These are phyloP conservation scores for Lampris incognitus DNA, from an alignment of 2,113 vertebrate genomes.

Conservation along the genomic window DNA sequence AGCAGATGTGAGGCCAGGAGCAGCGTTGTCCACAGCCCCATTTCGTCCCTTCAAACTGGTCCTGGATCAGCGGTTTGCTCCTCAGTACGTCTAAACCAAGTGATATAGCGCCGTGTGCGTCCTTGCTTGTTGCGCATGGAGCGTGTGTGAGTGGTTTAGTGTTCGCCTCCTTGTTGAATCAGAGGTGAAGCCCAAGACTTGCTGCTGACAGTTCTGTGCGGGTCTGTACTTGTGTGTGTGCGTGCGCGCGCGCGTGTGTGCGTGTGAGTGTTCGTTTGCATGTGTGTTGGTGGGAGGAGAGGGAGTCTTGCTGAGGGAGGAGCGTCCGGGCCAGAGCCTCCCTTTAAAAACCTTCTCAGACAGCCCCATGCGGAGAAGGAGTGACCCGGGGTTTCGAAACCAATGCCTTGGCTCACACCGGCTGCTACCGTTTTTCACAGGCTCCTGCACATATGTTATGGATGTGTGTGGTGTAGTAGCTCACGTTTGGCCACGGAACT, in stretches of 20 bases:
- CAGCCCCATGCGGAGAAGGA: slow-evolving; percentile 77
- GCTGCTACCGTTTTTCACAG: slow-evolving; percentile 48
- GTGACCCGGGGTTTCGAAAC: slow-evolving; percentile 57
- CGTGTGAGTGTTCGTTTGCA: slow-evolving; percentile 40
- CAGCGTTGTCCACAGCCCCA: slow-evolving; percentile 68
- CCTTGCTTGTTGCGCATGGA: slow-evolving; percentile 18
- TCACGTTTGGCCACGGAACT: slow-evolving; percentile 14
- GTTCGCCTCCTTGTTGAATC: slow-evolving; percentile 48
- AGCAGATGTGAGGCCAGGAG: slow-evolving; percentile 81
- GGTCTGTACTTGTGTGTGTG: slow-evolving; percentile 36
- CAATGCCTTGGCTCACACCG: slow-evolving; percentile 52
- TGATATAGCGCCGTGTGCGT: slow-evolving; percentile 31
- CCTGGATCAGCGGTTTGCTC: slow-evolving; percentile 47
- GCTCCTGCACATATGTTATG: slow-evolving; percentile 12
- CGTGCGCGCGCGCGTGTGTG: slow-evolving; percentile 29
- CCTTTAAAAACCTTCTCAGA: slow-evolving; percentile 73
- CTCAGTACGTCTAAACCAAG: slow-evolving; percentile 22
- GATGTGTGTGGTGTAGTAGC: slow-evolving; percentile 10
- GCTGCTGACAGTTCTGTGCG: slow-evolving; percentile 45
- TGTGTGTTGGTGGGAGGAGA: slow-evolving; percentile 35
- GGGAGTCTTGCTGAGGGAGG: slow-evolving; percentile 66
- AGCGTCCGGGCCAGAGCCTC: slow-evolving; percentile 66
- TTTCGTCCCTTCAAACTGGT: slow-evolving; percentile 64
- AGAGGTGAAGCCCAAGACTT: slow-evolving; percentile 43
- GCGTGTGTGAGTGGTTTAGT: slow-evolving; percentile 12